These are phyloP conservation scores for Muscidifurax raptorellus DNA, from an alignment of 1,140 invertebrate genomes.

Conservation along the genomic window DNA sequence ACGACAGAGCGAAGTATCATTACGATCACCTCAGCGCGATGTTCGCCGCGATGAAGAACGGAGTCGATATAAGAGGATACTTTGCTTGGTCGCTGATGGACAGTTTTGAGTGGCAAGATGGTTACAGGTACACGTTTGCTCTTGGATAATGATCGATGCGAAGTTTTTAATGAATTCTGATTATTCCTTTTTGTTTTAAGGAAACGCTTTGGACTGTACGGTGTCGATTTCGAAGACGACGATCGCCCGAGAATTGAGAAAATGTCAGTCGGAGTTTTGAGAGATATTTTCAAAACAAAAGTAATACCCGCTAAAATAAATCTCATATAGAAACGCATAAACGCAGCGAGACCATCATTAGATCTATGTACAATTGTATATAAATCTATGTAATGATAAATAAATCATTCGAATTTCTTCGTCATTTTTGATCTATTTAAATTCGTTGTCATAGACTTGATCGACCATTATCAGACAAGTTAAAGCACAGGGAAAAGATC, in stretches of 20 bases:
- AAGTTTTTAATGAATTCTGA: background rate
- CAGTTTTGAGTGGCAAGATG: constrained; percentile 85
- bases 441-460: too few relatives aligned
- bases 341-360: too few relatives aligned
- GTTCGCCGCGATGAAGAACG: constrained; percentile 71
- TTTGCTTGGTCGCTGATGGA: constrained; percentile 87
- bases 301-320: constrained; percentile 8
- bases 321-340: background rate
- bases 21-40: constrained; percentile 61
- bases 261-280: constrained; percentile 57
- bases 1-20: constrained; percentile 72
- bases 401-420: too few relatives aligned
- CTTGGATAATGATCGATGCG: background rate
- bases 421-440: too few relatives aligned
- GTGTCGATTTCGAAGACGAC: constrained; percentile 73
- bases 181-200: constrained; percentile 56
- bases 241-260: constrained; percentile 68
- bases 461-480: too few relatives aligned
- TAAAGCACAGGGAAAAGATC: too few relatives aligned
- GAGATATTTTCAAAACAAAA: constrained; percentile 52
- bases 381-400: too few relatives aligned
- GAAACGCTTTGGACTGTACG: constrained; percentile 73
- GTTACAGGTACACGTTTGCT: constrained; percentile 69
- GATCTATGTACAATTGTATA: too few relatives aligned
- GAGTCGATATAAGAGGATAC: constrained; percentile 78